Percentiles rank a stretch among this genome's conserved stretches.
Conservation (phyloP, 2,888 invertebrate genomes). For the Exephanes ischioxanthus region DNA sequence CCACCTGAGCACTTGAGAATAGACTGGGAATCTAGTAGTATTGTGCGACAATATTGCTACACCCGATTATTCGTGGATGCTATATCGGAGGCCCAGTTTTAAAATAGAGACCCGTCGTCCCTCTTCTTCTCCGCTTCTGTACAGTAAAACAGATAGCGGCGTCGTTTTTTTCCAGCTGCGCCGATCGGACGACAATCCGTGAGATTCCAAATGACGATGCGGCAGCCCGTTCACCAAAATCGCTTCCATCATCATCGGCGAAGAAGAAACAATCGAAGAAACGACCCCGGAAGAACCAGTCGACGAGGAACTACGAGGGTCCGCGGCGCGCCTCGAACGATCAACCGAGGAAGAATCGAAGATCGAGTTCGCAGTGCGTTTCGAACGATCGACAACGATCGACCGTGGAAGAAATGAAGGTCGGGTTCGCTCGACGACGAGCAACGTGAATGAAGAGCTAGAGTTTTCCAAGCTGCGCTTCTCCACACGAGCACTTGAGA, state of each 20-base stretch:
- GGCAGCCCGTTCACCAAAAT: slow-evolving; percentile 71
- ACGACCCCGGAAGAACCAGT: neutral
- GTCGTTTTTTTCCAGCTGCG: slow-evolving; percentile 85
- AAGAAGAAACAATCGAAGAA: neutral
- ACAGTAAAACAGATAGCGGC: neutral
- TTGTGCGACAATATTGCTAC: slow-evolving; percentile 51
- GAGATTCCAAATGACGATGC: slow-evolving; percentile 71
- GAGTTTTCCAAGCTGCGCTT: neutral
- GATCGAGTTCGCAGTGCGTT: neutral
- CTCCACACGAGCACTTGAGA: slow-evolving; percentile 17
- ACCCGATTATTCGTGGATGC: slow-evolving; percentile 59
- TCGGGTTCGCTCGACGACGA: neutral
- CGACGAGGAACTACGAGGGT: neutral
- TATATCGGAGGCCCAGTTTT: slow-evolving; percentile 55
- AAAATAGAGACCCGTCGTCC: slow-evolving; percentile 59
- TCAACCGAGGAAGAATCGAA: neutral
- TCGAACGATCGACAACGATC: neutral
- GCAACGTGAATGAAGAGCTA: neutral
- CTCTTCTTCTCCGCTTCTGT: neutral
- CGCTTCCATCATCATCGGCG: slow-evolving; percentile 69
- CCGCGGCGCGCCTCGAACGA: neutral
- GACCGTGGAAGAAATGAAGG: neutral
- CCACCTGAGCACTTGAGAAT: slow-evolving; percentile 1
- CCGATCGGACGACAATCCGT: slow-evolving; percentile 63
- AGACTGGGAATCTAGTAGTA: slow-evolving; percentile 51